Percentiles rank a stretch among this genome's conserved stretches.
Evolutionary conservation across 1,140 invertebrate species (phyloP).

Genomic region (Drosophila ficusphila): DNA sequence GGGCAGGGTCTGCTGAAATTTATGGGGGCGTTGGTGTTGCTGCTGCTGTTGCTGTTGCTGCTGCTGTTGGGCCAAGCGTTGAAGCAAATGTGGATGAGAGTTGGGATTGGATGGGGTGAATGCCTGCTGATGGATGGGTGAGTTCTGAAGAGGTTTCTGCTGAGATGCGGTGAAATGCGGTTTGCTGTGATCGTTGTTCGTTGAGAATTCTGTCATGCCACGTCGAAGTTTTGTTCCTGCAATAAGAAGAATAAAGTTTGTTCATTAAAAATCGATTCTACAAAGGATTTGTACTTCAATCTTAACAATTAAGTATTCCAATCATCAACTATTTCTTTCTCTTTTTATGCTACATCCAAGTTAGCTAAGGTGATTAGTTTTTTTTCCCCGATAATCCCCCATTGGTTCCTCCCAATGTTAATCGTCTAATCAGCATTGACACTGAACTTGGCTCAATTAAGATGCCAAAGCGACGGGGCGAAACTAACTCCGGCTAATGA

Average conservation of each 20-base stretch:
- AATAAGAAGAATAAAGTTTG: conserved; percentile 10
- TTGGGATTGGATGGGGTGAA: conserved; percentile 30
- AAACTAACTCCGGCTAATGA: conserved; percentile 39
- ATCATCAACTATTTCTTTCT: too few relatives aligned
- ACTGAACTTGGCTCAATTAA: conserved; percentile 60
- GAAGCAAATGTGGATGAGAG: conserved; percentile 51
- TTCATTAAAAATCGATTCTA: background rate
- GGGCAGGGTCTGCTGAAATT: conserved; percentile 39
- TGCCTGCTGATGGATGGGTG: conserved; percentile 57
- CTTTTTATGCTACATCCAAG: too few relatives aligned
- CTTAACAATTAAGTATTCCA: too few relatives aligned
- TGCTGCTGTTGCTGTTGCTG: conserved; percentile 44
- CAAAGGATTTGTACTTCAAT: background rate
- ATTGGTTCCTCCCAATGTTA: background rate
- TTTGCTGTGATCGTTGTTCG: conserved; percentile 77
- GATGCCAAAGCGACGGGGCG: conserved; percentile 17
- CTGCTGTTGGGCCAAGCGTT: conserved; percentile 59
- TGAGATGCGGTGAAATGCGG: conserved; percentile 71
- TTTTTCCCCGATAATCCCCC: conserved; percentile 22
- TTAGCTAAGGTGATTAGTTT: too few relatives aligned
- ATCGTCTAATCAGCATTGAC: conserved; percentile 45
- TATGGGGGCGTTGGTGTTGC: conserved; percentile 44
- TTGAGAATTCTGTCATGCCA: conserved; percentile 84
- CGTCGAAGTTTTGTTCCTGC: conserved; percentile 80
- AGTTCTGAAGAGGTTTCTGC: conserved; percentile 73